phyloP scores from a whole-genome alignment of 2,113 vertebrate genomes.

The Ctenodactylus gundi region DNA sequence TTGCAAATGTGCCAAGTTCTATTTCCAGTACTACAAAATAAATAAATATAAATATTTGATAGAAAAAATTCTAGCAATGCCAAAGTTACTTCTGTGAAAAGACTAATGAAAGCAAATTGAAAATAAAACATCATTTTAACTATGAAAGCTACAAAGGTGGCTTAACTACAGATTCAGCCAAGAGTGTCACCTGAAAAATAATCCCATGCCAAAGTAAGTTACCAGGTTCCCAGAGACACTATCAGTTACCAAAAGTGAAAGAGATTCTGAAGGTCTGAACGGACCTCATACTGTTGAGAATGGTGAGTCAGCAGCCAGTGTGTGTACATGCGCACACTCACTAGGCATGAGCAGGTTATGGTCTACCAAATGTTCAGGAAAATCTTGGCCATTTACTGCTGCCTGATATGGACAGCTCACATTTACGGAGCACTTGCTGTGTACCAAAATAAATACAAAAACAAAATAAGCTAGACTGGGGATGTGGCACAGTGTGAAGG shows the following conservation, averaged over 20 bases:
- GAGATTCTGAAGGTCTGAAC: background rate
- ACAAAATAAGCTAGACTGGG: no score
- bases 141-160: background rate
- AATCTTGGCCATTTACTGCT: background rate
- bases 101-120: background rate
- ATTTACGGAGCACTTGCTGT: background rate
- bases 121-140: background rate
- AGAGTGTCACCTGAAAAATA: background rate
- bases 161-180: background rate
- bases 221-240: background rate
- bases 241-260: background rate
- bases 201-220: background rate
- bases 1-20: no score
- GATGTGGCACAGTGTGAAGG: background rate
- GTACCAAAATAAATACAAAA: background rate
- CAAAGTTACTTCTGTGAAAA: background rate
- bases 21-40: no score
- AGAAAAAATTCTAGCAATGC: background rate
- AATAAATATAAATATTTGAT: conserved; percentile 30
- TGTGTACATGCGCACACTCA: fast-evolving
- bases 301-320: no score
- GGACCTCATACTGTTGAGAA: background rate
- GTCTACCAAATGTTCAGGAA: background rate
- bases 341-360: background rate
- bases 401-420: background rate